Evolutionary conservation across 1,140 invertebrate genomes (phyloP), one percentile per base, ranked within the genome.

Genomic region (Drosophila bipectinata): DNA sequence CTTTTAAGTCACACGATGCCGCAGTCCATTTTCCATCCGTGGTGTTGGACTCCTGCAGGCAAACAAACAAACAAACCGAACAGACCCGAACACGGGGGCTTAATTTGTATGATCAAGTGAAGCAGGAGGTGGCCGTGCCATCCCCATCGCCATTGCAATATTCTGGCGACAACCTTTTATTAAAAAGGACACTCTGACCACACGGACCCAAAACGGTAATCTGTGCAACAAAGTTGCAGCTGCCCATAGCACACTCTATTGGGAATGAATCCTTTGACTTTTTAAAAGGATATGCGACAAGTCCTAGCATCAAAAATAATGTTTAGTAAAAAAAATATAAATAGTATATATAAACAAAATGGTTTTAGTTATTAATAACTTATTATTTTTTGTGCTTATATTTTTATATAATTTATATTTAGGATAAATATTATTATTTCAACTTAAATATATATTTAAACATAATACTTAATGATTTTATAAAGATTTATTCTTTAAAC

Each of bases 91-190:
- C 82, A 79, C 75, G 56, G 83, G 66, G 76, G 79, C 83, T 87
- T 87, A 87, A 87, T 87, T 88, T 88, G 83, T 88, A 75, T 83
- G 82, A 79, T 59, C 71, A 79, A 79, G 67, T 61, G 61, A 41
- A 64, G 39, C 55, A 45, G 39, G 34, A 56, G 30, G 34, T 26
- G 53, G 54, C n/a, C 39, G 37, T 49, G 64, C 44, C 15, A 64
- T 32, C 60, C 30, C 34, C 63, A 21, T 32, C 60, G 34, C 34
- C 63, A 21, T 9, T 45, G 59, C 47, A 61, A 67, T 64, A 64
- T 39, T 45, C 64, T 59, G 55, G 28, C 41, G 51, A 49, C 41
- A 34, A 56, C 63, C 80, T 88, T 88, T 21, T 88, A 88, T 77
- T 88, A 88, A 88, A 88, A 88, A 79, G 76, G 67, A 88, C 72